These are phyloP conservation scores for Acanthochromis polyacanthus DNA, from an alignment of 2,113 vertebrate genomes.

Conservation along the genomic window DNA sequence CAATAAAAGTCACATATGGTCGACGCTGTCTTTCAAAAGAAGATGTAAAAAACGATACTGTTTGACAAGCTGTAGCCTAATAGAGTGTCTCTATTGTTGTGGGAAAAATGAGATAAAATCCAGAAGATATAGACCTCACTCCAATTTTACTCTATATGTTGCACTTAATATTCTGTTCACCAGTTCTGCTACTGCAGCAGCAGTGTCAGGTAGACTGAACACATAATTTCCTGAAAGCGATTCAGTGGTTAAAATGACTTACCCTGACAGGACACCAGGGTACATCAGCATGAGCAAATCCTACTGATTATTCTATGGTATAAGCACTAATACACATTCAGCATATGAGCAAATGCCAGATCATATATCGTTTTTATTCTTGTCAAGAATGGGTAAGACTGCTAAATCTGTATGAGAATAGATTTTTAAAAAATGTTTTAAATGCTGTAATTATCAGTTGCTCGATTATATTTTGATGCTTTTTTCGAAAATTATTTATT, in stretches of 20 bases:
- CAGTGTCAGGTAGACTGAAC: neutral
- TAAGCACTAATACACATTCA: too few relatives aligned
- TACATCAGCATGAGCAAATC: neutral
- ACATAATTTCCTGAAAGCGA: neutral
- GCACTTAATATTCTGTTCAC: neutral
- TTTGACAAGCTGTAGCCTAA: too few relatives aligned
- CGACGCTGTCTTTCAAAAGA: neutral
- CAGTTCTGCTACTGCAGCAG: neutral
- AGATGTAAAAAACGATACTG: neutral
- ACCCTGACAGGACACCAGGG: neutral
- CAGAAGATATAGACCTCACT: too few relatives aligned
- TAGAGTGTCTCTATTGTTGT: too few relatives aligned
- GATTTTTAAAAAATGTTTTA: too few relatives aligned
- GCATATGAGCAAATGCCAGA: too few relatives aligned
- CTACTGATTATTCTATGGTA: neutral
- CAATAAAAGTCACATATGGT: neutral
- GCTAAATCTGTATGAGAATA: neutral
- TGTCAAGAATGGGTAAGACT: neutral
- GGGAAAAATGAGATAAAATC: too few relatives aligned
- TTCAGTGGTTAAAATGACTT: neutral
- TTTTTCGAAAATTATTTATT: neutral
- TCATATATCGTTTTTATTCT: too few relatives aligned
- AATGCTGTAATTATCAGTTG: constrained; percentile 1
- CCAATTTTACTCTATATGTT: neutral
- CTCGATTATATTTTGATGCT: neutral